Percentiles rank a stretch among this genome's conserved stretches.
These are phyloP conservation scores for Pygocentrus nattereri DNA, from an alignment of 2,797 vertebrate genomes.

Conservation along the genomic window DNA sequence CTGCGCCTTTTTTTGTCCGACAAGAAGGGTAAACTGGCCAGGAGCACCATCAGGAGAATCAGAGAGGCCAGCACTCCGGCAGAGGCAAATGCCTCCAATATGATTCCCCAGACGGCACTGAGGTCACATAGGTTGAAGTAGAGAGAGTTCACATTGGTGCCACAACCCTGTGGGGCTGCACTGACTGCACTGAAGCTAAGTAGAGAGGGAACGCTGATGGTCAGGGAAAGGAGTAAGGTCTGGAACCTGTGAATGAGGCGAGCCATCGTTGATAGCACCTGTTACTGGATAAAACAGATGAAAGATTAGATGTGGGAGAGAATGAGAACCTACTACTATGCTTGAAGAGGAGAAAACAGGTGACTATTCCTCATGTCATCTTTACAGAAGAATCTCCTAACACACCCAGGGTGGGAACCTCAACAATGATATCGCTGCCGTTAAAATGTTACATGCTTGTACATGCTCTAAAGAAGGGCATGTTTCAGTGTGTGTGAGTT, in stretches of 20 bases:
- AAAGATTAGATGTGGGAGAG: constrained; percentile 8
- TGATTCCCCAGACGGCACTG: constrained; percentile 84
- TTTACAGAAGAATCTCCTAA: background rate
- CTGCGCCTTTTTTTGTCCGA: constrained; percentile 78
- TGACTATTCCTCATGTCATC: background rate
- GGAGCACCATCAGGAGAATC: constrained; percentile 84
- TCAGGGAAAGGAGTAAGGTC: constrained; percentile 57
- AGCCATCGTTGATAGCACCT: constrained; percentile 65
- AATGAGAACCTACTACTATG: constrained; percentile 1
- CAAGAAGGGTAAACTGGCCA: constrained; percentile 90
- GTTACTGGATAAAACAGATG: constrained; percentile 18
- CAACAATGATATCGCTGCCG: constrained; percentile 1
- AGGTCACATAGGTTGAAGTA: constrained; percentile 94
- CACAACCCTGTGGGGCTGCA: constrained; percentile 76
- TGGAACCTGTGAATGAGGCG: constrained; percentile 32
- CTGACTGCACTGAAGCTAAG: constrained; percentile 59
- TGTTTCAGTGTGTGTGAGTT: background rate
- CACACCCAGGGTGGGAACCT: constrained; percentile 18
- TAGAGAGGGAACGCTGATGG: constrained; percentile 5
- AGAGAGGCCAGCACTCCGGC: constrained; percentile 82
- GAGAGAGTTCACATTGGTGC: constrained; percentile 79
- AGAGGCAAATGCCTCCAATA: constrained; percentile 86
- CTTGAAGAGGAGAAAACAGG: constrained; percentile 1
- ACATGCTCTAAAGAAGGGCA: background rate
- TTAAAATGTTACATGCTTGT: constrained; percentile 12